phyloP scores from a whole-genome alignment of 2,888 invertebrate genomes.

The Agriopis aurantiaria region DNA sequence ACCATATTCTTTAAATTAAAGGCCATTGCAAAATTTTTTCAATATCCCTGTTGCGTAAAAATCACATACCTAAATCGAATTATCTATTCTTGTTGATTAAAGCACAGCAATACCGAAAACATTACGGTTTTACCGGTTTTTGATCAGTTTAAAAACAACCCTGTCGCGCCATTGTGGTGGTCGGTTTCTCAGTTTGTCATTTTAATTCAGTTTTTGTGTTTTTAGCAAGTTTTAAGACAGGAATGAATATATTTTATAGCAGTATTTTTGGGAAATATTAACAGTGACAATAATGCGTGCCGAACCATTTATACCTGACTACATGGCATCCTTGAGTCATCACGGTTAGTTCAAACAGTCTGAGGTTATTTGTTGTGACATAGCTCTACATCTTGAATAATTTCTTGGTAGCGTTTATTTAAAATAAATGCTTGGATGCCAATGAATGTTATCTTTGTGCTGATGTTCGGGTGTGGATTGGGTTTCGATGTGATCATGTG shows the following conservation, averaged over 20 bases:
- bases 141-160: conserved; percentile 46
- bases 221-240: conserved; percentile 69
- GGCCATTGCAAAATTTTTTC: too few species aligned
- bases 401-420: conserved; percentile 67
- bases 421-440: conserved; percentile 35
- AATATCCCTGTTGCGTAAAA: too few species aligned
- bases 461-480: conserved; percentile 27
- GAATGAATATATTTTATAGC: conserved; percentile 79
- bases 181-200: conserved; percentile 71
- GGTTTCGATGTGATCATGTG: conserved; percentile 17
- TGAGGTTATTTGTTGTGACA: conserved; percentile 85
- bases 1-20: too few species aligned
- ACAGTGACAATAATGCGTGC: conserved; percentile 85
- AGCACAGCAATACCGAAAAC: too few species aligned
- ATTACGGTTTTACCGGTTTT: not conserved
- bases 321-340: conserved; percentile 77
- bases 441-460: not conserved
- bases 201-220: conserved; percentile 70
- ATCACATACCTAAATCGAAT: not conserved
- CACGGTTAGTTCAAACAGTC: conserved; percentile 82
- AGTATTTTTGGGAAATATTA: conserved; percentile 70
- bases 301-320: conserved; percentile 81
- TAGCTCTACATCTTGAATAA: conserved; percentile 56
- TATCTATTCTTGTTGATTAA: too few species aligned
- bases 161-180: conserved; percentile 80